Evolutionary conservation across 2,797 vertebrate species (phyloP), one percentile per base, ranked within the genome.

Genomic region (Myotis vivesi): DNA sequence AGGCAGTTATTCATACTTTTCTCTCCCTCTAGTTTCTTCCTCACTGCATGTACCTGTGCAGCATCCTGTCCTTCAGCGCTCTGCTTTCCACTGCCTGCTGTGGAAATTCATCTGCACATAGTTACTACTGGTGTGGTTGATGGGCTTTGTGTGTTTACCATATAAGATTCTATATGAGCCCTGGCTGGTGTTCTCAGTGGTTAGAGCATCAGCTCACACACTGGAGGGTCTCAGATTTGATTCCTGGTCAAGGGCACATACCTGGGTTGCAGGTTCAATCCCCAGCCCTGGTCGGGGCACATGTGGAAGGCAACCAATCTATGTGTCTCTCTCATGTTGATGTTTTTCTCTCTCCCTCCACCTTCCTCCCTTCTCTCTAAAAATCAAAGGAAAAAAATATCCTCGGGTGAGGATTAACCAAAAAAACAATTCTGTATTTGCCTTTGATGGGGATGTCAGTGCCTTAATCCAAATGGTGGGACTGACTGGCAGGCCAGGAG

Each of bases 91-190:
- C 33, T 59, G 83, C 46, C 80, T 89, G 59, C 84, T 59, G 0
- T 87, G 49, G 25, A 80, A 89, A 91, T 57, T 82, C 87, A 51
- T 85, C 33, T 89, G n/a, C 28, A n/a, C 51, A 89, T 75, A 75
- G 44, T 80, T 87, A 55, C 66, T 89, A 57, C 57, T 9, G 59
- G 25, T 82, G 89, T 7, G 59, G 30, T 82, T 91, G 79, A 91
- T 68, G 73, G 57, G 38, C 49, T 94, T 92, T 36, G 10, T 81
- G 28, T 33, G 10, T 92, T 96, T 91, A 25, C 36, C 25, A 83
- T 80, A 17, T 72, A 75, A 79, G 25, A 76, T 41, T 87, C 66
- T 53, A 22, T 64, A 64, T 64, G 17, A 8, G 30, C 30, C 62
- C 15, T n/a, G 30, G 62, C 30, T 16, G 8, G 15, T 64, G 62